phyloP scores from a whole-genome alignment of 2,888 invertebrate species.

The Lasioglossum villosulum region DNA sequence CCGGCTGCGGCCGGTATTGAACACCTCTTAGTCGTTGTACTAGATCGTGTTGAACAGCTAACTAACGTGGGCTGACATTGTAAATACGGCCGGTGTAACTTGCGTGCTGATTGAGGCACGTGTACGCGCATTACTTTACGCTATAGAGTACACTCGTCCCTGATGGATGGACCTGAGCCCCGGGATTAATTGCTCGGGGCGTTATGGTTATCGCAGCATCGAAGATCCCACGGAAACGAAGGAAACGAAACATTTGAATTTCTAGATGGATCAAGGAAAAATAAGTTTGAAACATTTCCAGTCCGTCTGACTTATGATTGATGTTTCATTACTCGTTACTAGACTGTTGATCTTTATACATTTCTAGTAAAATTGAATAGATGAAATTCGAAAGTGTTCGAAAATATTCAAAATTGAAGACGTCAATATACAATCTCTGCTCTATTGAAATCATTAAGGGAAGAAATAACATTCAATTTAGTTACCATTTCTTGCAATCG shows the following conservation, averaged over 20 bases:
- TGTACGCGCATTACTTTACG: slow-evolving; percentile 36
- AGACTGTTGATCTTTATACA: no score
- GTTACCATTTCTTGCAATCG: no score
- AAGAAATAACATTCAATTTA: no score
- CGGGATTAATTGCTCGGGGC: background rate
- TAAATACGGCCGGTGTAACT: slow-evolving; percentile 55
- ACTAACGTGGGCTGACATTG: slow-evolving; percentile 47
- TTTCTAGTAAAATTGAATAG: no score
- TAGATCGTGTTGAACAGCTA: slow-evolving; percentile 49
- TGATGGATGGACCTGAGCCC: slow-evolving; percentile 27
- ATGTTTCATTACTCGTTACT: background rate
- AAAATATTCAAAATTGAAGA: no score
- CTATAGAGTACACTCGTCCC: slow-evolving; percentile 22
- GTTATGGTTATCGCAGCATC: background rate
- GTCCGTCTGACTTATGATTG: background rate
- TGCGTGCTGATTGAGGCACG: slow-evolving; percentile 54
- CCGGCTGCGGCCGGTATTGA: slow-evolving; percentile 36
- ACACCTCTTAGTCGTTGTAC: slow-evolving; percentile 46
- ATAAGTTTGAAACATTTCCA: background rate
- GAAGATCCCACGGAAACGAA: slow-evolving; percentile 16
- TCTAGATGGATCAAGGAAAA: background rate
- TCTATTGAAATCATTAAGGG: no score
- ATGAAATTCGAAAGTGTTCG: no score
- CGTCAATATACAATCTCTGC: no score
- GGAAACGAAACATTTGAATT: background rate